Conservation (phyloP, 2,113 vertebrate genomes). For the Eublepharis macularius region DNA sequence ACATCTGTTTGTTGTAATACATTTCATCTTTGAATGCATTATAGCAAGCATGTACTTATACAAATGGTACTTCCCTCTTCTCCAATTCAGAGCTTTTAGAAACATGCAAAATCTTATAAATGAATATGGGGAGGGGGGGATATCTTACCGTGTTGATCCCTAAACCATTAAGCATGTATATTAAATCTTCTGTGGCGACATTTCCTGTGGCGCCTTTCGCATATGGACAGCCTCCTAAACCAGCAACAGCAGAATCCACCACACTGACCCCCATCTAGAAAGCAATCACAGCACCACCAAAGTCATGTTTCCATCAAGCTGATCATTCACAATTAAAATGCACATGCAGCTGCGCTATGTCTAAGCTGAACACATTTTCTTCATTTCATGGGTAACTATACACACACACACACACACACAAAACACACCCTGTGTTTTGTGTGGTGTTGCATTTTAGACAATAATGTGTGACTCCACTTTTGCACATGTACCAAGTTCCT, state of each 20-base stretch:
- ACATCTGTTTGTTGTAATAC: background rate
- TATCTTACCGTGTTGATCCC: slow-evolving; percentile 91
- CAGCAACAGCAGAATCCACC: slow-evolving; percentile 91
- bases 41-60: background rate
- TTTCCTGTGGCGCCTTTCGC: slow-evolving; percentile 94
- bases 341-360: background rate
- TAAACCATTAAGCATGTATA: slow-evolving; percentile 94
- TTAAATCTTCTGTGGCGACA: slow-evolving; percentile 92
- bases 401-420: too few relatives aligned
- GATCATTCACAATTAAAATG: slow-evolving; percentile 25
- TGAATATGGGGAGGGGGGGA: slow-evolving; percentile 33
- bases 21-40: background rate
- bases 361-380: background rate
- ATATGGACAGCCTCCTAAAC: slow-evolving; percentile 93
- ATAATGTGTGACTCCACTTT: background rate
- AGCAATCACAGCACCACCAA: slow-evolving; percentile 49
- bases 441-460: background rate
- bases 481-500: background rate
- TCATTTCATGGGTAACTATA: background rate
- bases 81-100: background rate
- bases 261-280: slow-evolving; percentile 92
- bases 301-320: slow-evolving; percentile 32
- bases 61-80: background rate
- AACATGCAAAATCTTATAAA: background rate
- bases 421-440: background rate